Base-by-base conservation (phyloP, 2,797 vertebrate genomes). In the Phataginus tetradactyla region DNA sequence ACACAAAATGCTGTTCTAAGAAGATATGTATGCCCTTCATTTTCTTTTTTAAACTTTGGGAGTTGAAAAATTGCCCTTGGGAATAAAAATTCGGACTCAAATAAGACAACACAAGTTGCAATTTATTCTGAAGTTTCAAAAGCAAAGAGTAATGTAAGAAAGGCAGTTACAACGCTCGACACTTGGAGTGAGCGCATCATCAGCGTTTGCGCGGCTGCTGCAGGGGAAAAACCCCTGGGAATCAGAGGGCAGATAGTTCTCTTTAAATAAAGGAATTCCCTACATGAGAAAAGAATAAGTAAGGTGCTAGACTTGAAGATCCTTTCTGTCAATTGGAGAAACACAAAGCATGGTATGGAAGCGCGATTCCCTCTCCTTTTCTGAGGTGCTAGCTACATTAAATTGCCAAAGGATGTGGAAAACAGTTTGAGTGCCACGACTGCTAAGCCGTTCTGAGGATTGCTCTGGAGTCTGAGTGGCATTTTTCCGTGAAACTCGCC, bases 11-110 rank as follows among this genome's bases (percentile, higher is more conserved):
- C 51, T 29, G 34, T 71, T n/a, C 85, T 55, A 68, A 75, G 92
- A 87, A 92, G 61, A 51, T 39, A 21, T 20, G 12, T 27, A 29
- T 37, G 61, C 34, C 66, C 96, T 97, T 74, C 51, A 86, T 90
- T 94, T 90, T 96, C 37, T 92, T 63, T 87, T 95, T 86, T 64
- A 85, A 80, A 84, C 5, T 68, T 90, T 63, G n/a, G 15, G 12
- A 37, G 39, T 61, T 79, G 74, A 95, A 86, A 92, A 89, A 63
- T 80, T 96, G 74, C 57, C 78, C 75, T 2, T 7, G n/a, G 92
- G 69, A 81, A 72, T 79, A 93, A 89, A 34, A 94, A 91, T 89
- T 96, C 55, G 68, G 51, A 23, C 42, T 96, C 86, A 89, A 94
- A 68, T 93, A 90, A 63, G 57, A 51, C 23, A 45, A n/a, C 57